phyloP scores from a whole-genome alignment of 2,888 invertebrate species.

The Sinopyrophorus schimmeli region DNA sequence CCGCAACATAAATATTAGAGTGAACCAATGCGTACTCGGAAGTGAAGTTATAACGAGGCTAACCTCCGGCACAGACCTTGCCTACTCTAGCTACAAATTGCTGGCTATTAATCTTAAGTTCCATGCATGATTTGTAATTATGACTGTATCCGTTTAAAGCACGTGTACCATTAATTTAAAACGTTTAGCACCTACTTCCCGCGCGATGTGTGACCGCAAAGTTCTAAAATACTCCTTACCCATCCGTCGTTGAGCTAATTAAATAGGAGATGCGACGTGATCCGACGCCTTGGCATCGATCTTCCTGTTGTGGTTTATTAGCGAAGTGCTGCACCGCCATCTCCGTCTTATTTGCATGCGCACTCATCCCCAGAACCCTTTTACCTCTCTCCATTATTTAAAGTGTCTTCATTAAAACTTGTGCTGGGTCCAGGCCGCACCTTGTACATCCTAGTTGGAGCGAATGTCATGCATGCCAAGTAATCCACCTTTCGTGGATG shows the following conservation, averaged over 20 bases:
- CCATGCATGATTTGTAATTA: slow-evolving; percentile 33
- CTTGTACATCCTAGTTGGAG: slow-evolving; percentile 18
- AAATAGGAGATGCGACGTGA: slow-evolving; percentile 36
- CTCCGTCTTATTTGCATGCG: slow-evolving; percentile 46
- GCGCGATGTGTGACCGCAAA: slow-evolving; percentile 28
- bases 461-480: slow-evolving; percentile 23
- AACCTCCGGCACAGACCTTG: slow-evolving; percentile 49
- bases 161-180: slow-evolving; percentile 34
- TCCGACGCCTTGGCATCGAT: slow-evolving; percentile 41
- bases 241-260: slow-evolving; percentile 39
- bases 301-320: slow-evolving; percentile 47
- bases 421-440: slow-evolving; percentile 33
- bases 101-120: slow-evolving; percentile 48
- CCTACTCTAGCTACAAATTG: slow-evolving; percentile 49
- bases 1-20: slow-evolving; percentile 50
- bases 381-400: slow-evolving; percentile 48
- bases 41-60: slow-evolving; percentile 50
- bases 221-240: slow-evolving; percentile 25
- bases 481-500: slow-evolving; percentile 18
- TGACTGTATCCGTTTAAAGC: slow-evolving; percentile 32
- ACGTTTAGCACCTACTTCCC: slow-evolving; percentile 30
- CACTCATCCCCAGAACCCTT: slow-evolving; percentile 45
- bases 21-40: slow-evolving; percentile 45
- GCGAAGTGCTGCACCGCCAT: slow-evolving; percentile 42
- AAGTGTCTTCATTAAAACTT: slow-evolving; percentile 51